Conservation (phyloP, 2,888 invertebrate genomes). For the Drosophila quinaria region DNA sequence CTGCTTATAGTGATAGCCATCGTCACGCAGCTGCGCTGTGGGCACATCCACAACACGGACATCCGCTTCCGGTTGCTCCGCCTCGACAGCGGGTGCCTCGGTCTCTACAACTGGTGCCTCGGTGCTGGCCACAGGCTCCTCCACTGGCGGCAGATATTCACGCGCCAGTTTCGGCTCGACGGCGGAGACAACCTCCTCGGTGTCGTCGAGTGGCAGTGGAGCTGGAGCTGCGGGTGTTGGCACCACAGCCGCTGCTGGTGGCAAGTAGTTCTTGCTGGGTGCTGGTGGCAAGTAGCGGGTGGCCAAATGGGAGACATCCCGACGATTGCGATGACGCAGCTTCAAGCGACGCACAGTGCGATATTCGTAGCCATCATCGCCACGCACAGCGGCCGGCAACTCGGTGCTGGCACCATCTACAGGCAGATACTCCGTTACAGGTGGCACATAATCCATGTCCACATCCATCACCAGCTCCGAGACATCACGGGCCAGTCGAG, state of each 20-base stretch:
- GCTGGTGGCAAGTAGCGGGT: conserved; percentile 69
- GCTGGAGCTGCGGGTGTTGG: conserved; percentile 14
- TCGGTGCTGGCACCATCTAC: conserved; percentile 15
- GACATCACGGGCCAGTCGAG: conserved; percentile 74
- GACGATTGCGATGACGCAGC: conserved; percentile 71
- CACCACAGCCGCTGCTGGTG: conserved; percentile 50
- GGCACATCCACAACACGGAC: conserved; percentile 66
- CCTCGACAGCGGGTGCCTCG: conserved; percentile 47
- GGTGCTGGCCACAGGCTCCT: conserved; percentile 42
- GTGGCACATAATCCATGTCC: conserved; percentile 53
- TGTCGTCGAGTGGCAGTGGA: conserved; percentile 52
- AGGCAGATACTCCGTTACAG: conserved; percentile 56
- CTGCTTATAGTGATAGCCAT: conserved; percentile 82
- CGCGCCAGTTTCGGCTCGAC: conserved; percentile 57
- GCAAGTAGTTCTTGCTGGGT: conserved; percentile 69
- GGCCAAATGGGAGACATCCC: conserved; percentile 79
- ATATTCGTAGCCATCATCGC: conserved; percentile 73
- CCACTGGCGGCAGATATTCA: conserved; percentile 73
- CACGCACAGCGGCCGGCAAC: conserved; percentile 47
- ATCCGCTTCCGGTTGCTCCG: conserved; percentile 34
- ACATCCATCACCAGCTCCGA: conserved; percentile 60
- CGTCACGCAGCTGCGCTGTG: conserved; percentile 65
- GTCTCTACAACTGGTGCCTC: conserved; percentile 49
- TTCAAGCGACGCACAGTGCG: conserved; percentile 72
- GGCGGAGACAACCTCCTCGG: conserved; percentile 71